A percentile compares a stretch with the other conserved stretches of the same genome.
phyloP scores from a whole-genome alignment of 2,113 vertebrate genomes.

The Hemichromis elongatus region DNA sequence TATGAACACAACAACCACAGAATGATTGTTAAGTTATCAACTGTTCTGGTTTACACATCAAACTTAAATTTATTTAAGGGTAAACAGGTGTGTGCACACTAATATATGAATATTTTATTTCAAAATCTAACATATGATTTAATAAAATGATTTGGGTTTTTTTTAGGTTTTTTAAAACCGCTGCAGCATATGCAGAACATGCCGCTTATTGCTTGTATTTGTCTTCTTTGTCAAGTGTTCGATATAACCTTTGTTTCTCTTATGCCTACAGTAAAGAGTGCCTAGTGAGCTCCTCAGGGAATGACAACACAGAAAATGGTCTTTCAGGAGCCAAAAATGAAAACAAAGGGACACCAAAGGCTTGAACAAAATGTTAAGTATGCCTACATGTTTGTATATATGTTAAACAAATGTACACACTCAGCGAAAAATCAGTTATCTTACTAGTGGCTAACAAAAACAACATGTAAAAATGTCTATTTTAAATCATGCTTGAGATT shows the following conservation, averaged over 20 bases:
- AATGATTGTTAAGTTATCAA: background rate
- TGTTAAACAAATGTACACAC: conserved; percentile 55
- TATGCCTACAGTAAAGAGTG: conserved; percentile 84
- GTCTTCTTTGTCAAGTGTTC: background rate
- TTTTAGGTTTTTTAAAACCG: background rate
- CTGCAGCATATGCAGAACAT: background rate
- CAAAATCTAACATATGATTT: too few relatives aligned
- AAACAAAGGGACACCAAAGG: conserved; percentile 88
- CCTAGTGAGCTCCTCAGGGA: conserved; percentile 91
- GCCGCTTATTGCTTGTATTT: background rate
- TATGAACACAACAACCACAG: background rate
- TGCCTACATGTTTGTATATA: conserved; percentile 58
- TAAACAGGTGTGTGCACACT: too few relatives aligned
- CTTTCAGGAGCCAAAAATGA: conserved; percentile 88
- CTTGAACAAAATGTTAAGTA: conserved; percentile 71
- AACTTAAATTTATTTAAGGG: too few relatives aligned
- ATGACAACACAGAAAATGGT: conserved; percentile 95
- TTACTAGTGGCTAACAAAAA: conserved; percentile 59
- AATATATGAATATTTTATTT: too few relatives aligned
- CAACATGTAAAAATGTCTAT: conserved; percentile 56
- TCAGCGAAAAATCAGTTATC: conserved; percentile 56
- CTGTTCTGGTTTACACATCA: too few relatives aligned
- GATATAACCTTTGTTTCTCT: conserved; percentile 1
- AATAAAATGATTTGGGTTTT: too few relatives aligned
- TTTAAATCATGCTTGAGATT: conserved; percentile 73